Percentiles rank a stretch among this genome's conserved stretches.
Evolutionary conservation across 2,113 vertebrate species (phyloP).

Genomic region (Myrmecophaga tridactyla): DNA sequence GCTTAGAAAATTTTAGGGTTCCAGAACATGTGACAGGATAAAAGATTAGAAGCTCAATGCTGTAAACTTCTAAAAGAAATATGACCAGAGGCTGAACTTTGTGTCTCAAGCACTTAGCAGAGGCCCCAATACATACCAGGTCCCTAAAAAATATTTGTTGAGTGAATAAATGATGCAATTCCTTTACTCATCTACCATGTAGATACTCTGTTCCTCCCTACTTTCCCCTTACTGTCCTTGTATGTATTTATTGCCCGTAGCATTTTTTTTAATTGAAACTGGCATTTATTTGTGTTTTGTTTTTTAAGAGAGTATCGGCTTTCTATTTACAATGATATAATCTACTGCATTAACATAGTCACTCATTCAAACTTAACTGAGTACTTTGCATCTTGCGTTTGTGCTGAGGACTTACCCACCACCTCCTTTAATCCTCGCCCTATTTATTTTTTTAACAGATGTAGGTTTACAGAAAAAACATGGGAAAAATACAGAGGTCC

Average conservation of each 20-base stretch:
- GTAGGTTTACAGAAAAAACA: too few species aligned
- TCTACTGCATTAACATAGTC: background rate
- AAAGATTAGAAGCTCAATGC: background rate
- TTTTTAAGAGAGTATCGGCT: background rate
- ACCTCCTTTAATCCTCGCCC: background rate
- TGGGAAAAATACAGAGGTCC: too few species aligned
- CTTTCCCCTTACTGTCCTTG: slow-evolving; percentile 33
- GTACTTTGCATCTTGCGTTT: background rate
- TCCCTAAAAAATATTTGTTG: background rate
- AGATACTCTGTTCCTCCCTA: background rate
- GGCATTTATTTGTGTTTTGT: too few species aligned
- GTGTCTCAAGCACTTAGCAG: too few species aligned
- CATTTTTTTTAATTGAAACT: too few species aligned
- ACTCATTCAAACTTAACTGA: background rate
- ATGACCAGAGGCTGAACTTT: background rate
- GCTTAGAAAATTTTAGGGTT: background rate
- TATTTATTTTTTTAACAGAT: too few species aligned
- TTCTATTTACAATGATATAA: background rate
- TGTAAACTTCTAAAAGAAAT: background rate
- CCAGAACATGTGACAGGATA: background rate
- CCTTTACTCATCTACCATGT: background rate
- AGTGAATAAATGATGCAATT: background rate
- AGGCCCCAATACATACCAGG: background rate
- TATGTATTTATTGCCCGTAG: background rate
- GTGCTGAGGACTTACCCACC: background rate